Conservation (phyloP, 1,140 invertebrate species). For the Zaprionus camerounensis region DNA sequence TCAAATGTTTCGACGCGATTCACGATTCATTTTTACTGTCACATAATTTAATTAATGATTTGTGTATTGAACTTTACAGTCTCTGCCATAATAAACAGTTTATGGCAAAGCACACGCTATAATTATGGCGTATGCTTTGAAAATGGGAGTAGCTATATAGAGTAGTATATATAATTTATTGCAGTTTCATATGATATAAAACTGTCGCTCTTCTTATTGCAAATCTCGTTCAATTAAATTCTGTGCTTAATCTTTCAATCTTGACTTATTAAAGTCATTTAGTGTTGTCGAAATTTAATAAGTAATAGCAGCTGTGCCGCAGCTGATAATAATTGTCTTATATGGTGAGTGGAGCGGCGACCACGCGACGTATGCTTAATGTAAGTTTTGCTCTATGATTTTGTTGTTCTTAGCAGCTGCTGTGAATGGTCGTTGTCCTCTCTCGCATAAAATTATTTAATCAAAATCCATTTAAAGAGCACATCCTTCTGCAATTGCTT, state of each 20-base stretch:
- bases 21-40: slow-evolving; percentile 64
- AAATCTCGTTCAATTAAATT: no score
- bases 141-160: not conserved
- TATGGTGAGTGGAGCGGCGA: not conserved
- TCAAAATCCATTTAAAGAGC: slow-evolving; percentile 74
- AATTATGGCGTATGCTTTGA: not conserved
- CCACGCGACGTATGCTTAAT: slow-evolving; percentile 50
- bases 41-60: slow-evolving; percentile 76
- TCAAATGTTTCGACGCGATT: slow-evolving; percentile 15
- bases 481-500: slow-evolving; percentile 36
- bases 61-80: slow-evolving; percentile 41
- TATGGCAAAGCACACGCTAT: slow-evolving; percentile 11
- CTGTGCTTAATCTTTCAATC: not conserved
- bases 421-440: not conserved
- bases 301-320: not conserved
- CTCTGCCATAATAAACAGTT: slow-evolving; percentile 15
- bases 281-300: slow-evolving; percentile 2
- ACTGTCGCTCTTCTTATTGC: not conserved
- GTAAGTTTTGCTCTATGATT: not conserved
- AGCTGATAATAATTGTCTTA: slow-evolving; percentile 19
- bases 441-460: slow-evolving; percentile 64
- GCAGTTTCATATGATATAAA: not conserved
- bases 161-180: not conserved
- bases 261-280: not conserved
- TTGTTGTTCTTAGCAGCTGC: slow-evolving; percentile 11